Base-by-base conservation (phyloP, 2,113 vertebrate species). In the Henicopernis longicauda region DNA sequence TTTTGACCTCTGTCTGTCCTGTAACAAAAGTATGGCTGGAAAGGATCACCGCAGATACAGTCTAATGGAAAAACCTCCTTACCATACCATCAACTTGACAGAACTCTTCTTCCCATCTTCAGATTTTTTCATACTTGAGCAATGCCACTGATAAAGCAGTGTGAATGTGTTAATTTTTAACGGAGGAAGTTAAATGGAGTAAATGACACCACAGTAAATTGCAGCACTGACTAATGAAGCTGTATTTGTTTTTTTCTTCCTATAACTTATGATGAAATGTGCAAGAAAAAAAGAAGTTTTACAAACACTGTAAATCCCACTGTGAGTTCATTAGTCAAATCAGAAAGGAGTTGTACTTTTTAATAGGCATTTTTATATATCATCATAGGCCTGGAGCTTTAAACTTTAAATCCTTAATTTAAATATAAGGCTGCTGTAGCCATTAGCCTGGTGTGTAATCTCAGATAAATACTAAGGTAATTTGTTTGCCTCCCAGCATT, bases 311-410 rank as follows among this genome's bases (percentile, higher is more conserved):
- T 86, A 92, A 97, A 92, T 92, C 47, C 72, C 45, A 34, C 61
- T 93, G 89, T 80, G 93, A 94, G 88, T 95, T 94, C 78, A 67
- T 97, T 97, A 91, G 67, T 97, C 89, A 96, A 95, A 94, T 83
- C 34, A 80, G 47, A 90, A 87, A 86, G 27, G 8, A 79, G 55
- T 40, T 86, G 52, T 74, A 59, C 20, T 18, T 92, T 84, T 90
- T 82, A 77, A 61, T 27, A 70, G 44, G 62, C 67, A 44, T 81
- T 96, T 94, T 93, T 92, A 76, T 59, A 36, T 77, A 86, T 13
- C 19, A 32, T 34, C 13, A 7, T 63, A 49, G 82, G 69, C 85
- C 94, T 54, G 78, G 70, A 94, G 86, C 71, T 47, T 50, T 52
- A 73, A 91, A 77, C 13, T 91, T 82, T 16, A 57, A 49, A 74